Evolutionary conservation across 2,888 invertebrate species (phyloP).

Genomic region (Metacarcinus magister): DNA sequence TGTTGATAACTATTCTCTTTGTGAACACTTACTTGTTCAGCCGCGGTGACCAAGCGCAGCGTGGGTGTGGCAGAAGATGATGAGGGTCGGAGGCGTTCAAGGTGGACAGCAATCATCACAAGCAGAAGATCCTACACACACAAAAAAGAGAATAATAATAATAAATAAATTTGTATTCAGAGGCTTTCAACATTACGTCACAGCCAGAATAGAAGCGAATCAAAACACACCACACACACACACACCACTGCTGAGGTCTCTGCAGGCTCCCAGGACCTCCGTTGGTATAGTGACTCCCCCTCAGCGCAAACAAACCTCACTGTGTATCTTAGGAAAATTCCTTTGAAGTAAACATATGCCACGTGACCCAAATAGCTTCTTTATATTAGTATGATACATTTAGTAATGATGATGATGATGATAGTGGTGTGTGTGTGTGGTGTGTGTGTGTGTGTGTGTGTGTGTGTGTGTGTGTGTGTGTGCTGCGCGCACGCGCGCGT

Average conservation of each 20-base stretch:
- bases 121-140: background rate
- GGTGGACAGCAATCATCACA: background rate
- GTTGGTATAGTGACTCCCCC: background rate
- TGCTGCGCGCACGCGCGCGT: slow-evolving; percentile 15
- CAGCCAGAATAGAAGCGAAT: background rate
- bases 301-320: background rate
- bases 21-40: slow-evolving; percentile 6
- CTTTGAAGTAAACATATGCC: background rate
- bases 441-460: background rate
- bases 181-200: background rate
- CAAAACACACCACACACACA: no score
- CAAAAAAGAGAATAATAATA: background rate
- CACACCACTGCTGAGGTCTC: background rate
- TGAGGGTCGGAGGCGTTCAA: background rate
- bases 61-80: background rate
- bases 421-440: slow-evolving; percentile 18
- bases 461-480: slow-evolving; percentile 26
- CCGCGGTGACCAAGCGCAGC: background rate
- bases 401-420: background rate
- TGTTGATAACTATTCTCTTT: background rate
- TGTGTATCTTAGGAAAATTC: background rate
- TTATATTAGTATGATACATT: background rate
- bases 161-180: background rate
- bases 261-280: background rate
- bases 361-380: background rate